These are phyloP conservation scores for Vultur gryphus DNA, from an alignment of 2,797 vertebrate genomes.

Conservation along the genomic window DNA sequence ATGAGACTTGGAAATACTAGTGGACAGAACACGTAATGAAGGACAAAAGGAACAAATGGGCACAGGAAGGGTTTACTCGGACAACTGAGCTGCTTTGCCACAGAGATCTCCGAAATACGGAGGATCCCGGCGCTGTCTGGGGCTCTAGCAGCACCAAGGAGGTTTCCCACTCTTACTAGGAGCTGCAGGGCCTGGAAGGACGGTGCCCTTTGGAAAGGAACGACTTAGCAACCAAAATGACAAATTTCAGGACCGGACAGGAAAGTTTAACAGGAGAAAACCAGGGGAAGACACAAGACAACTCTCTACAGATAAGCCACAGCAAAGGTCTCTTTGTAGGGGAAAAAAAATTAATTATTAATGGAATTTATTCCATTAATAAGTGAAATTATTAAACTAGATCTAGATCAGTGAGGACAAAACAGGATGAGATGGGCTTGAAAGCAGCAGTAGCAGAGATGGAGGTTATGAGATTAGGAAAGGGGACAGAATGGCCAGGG, in stretches of 20 bases:
- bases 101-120: rapidly evolving
- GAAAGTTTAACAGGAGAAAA: neutral
- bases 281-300: neutral
- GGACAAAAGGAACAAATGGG: neutral
- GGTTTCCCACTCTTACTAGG: neutral
- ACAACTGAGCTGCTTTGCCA: neutral
- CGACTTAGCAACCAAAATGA: neutral
- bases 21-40: neutral
- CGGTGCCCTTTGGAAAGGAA: neutral
- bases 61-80: neutral
- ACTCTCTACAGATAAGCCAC: neutral
- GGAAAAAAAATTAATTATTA: neutral
- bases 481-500: neutral
- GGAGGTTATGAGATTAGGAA: neutral
- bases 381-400: neutral
- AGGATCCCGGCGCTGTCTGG: neutral
- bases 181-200: neutral
- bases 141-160: neutral
- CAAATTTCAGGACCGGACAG: neutral
- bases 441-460: neutral
- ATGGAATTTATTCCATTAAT: slow-evolving; percentile 18
- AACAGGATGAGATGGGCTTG: neutral
- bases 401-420: neutral
- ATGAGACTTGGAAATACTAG: neutral
- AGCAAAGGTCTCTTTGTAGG: neutral